A percentile compares a stretch with the other conserved stretches of the same genome.
These are phyloP conservation scores for Drosophila serrata DNA, from an alignment of 1,140 invertebrate genomes.

Conservation along the genomic window DNA sequence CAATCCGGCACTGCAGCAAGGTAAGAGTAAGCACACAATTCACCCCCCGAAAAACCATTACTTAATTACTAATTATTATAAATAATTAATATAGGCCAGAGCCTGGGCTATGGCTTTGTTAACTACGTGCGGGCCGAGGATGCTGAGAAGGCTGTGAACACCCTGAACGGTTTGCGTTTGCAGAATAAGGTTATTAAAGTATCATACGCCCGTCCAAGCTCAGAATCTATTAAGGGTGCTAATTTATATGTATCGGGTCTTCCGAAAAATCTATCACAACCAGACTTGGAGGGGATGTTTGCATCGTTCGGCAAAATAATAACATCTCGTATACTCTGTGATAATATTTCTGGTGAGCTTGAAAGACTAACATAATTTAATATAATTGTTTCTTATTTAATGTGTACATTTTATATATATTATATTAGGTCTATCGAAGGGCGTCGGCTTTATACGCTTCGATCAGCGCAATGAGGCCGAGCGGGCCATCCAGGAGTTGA, in stretches of 20 bases:
- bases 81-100: slow-evolving; percentile 88
- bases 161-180: slow-evolving; percentile 93
- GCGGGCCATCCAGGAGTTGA: slow-evolving; percentile 87
- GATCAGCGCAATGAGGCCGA: slow-evolving; percentile 88
- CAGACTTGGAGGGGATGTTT: slow-evolving; percentile 94
- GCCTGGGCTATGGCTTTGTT: slow-evolving; percentile 95
- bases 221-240: slow-evolving; percentile 95
- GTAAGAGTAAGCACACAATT: slow-evolving; percentile 36
- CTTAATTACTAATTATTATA: neutral
- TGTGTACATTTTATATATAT: neutral
- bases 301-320: slow-evolving; percentile 93
- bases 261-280: slow-evolving; percentile 94
- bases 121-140: slow-evolving; percentile 94
- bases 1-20: slow-evolving; percentile 84
- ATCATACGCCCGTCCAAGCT: slow-evolving; percentile 94
- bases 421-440: slow-evolving; percentile 86
- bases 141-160: slow-evolving; percentile 94
- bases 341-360: slow-evolving; percentile 90
- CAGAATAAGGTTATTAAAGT: slow-evolving; percentile 97
- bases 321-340: slow-evolving; percentile 94
- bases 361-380: neutral
- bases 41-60: neutral
- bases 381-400: neutral
- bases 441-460: slow-evolving; percentile 88
- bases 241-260: slow-evolving; percentile 95